Conservation (phyloP, 2,888 invertebrate genomes). For the Ctenicera cuprea region DNA sequence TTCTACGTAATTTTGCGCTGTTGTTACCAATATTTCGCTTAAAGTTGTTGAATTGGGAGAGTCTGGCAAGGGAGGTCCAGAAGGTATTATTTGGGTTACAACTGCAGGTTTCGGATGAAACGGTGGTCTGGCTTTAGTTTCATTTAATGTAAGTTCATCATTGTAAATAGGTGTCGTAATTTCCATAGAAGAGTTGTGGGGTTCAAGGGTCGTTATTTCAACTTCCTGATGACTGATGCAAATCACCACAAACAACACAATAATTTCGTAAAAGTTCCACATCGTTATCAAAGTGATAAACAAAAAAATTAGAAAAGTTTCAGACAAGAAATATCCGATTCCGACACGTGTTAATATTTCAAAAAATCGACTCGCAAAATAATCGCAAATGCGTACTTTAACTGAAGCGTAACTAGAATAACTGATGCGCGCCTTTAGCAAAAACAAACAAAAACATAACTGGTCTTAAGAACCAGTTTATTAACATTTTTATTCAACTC, state of each 20-base stretch:
- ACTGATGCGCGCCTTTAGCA: conserved; percentile 25
- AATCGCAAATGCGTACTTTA: neutral
- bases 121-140: conserved; percentile 45
- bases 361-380: no score
- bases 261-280: no score
- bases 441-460: conserved; percentile 31
- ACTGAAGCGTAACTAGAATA: conserved; percentile 10
- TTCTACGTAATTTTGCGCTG: neutral
- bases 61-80: conserved; percentile 43
- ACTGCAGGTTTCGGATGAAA: conserved; percentile 36
- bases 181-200: neutral
- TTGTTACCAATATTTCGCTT: neutral
- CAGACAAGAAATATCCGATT: no score
- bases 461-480: conserved; percentile 34
- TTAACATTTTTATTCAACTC: conserved; percentile 24
- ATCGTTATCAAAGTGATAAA: no score
- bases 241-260: no score
- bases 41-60: neutral
- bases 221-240: no score
- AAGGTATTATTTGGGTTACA: conserved; percentile 41
- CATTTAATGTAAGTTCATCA: conserved; percentile 38
- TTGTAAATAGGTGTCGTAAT: neutral
- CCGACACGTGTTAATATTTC: no score
- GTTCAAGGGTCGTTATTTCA: neutral
- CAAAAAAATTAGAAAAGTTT: no score